A percentile compares a stretch with the other conserved stretches of the same genome.
Evolutionary conservation across 2,888 invertebrate species (phyloP).

Genomic region (Pyrocoelia pectoralis): DNA sequence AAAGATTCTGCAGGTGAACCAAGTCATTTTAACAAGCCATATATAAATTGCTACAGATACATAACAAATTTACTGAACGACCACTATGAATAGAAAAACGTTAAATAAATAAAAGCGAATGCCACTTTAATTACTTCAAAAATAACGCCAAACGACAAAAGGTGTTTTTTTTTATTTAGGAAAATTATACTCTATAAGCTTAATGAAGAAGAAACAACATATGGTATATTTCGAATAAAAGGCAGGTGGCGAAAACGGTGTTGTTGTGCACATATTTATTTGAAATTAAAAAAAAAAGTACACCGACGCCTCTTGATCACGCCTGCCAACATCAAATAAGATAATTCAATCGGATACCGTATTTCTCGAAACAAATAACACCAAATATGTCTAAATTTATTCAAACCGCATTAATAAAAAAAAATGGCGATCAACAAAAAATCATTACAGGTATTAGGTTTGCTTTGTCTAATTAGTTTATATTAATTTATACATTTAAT

Average conservation of each 20-base stretch:
- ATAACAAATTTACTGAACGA: slow-evolving; percentile 23
- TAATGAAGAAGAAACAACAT: slow-evolving; percentile 35
- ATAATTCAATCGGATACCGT: too few species aligned
- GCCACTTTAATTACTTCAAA: slow-evolving; percentile 2
- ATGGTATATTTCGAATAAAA: slow-evolving; percentile 40
- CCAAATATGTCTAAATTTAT: too few species aligned
- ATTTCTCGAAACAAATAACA: too few species aligned
- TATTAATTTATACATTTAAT: neutral
- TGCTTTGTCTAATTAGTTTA: neutral
- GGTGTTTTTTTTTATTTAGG: slow-evolving; percentile 3
- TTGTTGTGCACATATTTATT: slow-evolving; percentile 18
- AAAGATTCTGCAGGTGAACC: slow-evolving; percentile 30
- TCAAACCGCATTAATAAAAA: too few species aligned
- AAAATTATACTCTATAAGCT: slow-evolving; percentile 5
- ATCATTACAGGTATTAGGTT: neutral
- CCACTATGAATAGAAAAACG: slow-evolving; percentile 9
- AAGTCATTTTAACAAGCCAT: slow-evolving; percentile 28
- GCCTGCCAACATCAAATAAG: too few species aligned
- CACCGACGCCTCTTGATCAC: too few species aligned
- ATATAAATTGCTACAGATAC: slow-evolving; percentile 11
- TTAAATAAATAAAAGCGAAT: slow-evolving; percentile 6
- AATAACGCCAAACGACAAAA: slow-evolving; percentile 10
- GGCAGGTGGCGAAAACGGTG: slow-evolving; percentile 39
- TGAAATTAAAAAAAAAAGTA: slow-evolving; percentile 1
- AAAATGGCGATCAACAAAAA: too few species aligned